Conservation (phyloP, 2,888 invertebrate genomes). For the Oeneis ivallda region DNA sequence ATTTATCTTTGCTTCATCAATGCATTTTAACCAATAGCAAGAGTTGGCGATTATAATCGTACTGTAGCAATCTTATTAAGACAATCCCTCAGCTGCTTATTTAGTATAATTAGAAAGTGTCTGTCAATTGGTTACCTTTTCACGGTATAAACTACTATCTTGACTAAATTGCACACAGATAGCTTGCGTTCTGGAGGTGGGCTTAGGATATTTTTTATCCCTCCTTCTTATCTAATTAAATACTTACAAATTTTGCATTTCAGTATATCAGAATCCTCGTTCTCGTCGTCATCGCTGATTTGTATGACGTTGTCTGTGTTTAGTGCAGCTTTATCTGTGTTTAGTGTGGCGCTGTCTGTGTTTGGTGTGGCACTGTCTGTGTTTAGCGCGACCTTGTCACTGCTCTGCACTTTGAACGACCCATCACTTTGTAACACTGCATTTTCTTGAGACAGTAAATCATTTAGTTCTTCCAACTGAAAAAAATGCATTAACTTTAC, state of each 20-base stretch:
- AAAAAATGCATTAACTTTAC: conserved; percentile 31
- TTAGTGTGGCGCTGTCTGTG: conserved; percentile 47
- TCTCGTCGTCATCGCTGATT: conserved; percentile 77
- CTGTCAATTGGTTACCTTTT: no score
- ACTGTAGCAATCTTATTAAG: no score
- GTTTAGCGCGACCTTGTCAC: conserved; percentile 31
- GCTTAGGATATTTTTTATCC: not conserved
- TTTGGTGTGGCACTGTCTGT: conserved; percentile 46
- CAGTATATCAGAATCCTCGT: conserved; percentile 50
- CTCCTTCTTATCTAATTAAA: not conserved
- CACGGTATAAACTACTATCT: no score
- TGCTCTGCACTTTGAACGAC: conserved; percentile 70
- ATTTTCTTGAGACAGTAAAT: conserved; percentile 77
- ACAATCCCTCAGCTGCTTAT: no score
- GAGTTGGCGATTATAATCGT: no score
- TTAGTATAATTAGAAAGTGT: no score
- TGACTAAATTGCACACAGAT: no score
- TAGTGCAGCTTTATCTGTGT: conserved; percentile 46
- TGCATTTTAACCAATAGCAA: no score
- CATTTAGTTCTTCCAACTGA: conserved; percentile 83
- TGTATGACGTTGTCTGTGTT: conserved; percentile 69
- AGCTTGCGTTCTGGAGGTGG: no score
- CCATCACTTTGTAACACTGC: conserved; percentile 86
- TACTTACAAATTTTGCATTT: conserved; percentile 75
- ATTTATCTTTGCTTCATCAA: no score